Conservation (phyloP, 2,888 invertebrate genomes). For the Apodemia mormo region DNA sequence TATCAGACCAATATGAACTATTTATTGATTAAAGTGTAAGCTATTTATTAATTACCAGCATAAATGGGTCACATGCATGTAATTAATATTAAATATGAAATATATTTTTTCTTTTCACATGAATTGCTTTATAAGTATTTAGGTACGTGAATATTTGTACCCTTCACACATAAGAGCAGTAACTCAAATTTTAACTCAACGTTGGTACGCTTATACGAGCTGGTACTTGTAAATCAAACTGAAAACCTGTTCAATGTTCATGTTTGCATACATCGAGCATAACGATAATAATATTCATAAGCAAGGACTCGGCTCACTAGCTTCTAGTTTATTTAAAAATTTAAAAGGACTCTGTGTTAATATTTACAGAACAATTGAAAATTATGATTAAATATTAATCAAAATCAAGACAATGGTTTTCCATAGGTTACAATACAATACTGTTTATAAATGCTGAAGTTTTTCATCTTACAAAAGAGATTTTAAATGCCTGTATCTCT, state of each 20-base stretch:
- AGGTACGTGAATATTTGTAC: constrained; percentile 28
- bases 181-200: constrained; percentile 39
- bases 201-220: constrained; percentile 39
- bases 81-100: constrained; percentile 1
- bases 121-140: constrained; percentile 29
- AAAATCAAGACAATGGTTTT: background rate
- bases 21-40: background rate
- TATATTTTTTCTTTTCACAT: constrained; percentile 25
- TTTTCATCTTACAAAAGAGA: no score
- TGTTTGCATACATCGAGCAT: constrained; percentile 40
- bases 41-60: background rate
- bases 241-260: constrained; percentile 42
- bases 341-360: constrained; percentile 27
- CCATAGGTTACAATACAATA: no score
- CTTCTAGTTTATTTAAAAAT: constrained; percentile 34
- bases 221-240: constrained; percentile 43
- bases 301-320: constrained; percentile 32
- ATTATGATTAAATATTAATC: background rate
- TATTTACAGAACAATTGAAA: background rate
- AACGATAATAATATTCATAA: constrained; percentile 42
- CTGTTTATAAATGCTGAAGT: no score
- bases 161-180: constrained; percentile 35
- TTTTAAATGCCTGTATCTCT: no score
- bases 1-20: no score
- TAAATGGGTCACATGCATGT: background rate